Evolutionary conservation across 2,113 vertebrate species (phyloP).

Genomic region (Syrrhaptes paradoxus): DNA sequence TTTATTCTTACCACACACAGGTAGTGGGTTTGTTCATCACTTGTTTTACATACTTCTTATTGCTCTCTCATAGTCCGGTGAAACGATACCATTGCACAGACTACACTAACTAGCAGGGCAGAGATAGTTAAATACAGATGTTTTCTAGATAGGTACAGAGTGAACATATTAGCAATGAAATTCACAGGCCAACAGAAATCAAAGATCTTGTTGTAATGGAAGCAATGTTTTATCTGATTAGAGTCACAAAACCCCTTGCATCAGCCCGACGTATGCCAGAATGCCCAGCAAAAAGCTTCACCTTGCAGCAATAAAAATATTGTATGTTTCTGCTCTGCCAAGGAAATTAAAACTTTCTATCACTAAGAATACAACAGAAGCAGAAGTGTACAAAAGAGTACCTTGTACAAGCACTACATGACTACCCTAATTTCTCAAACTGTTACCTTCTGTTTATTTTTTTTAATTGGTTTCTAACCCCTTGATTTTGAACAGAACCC

Average conservation of each 20-base stretch:
- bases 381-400: neutral
- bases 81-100: neutral
- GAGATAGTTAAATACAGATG: neutral
- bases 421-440: neutral
- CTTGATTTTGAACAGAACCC: neutral
- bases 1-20: neutral
- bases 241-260: neutral
- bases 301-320: constrained; percentile 1
- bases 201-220: constrained; percentile 17
- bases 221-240: constrained; percentile 42
- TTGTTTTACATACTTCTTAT: neutral
- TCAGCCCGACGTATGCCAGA: constrained; percentile 1
- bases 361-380: neutral
- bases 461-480: neutral
- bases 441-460: neutral
- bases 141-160: neutral
- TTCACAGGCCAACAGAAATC: constrained; percentile 36
- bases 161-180: constrained; percentile 11
- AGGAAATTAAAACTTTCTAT: neutral
- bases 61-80: neutral
- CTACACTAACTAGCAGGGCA: neutral
- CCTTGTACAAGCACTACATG: neutral
- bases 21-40: neutral
- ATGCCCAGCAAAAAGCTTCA: neutral
- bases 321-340: neutral